A percentile compares a stretch with the other conserved stretches of the same genome.
Conservation (phyloP, 2,113 vertebrate genomes). For the Polyodon spathula region DNA sequence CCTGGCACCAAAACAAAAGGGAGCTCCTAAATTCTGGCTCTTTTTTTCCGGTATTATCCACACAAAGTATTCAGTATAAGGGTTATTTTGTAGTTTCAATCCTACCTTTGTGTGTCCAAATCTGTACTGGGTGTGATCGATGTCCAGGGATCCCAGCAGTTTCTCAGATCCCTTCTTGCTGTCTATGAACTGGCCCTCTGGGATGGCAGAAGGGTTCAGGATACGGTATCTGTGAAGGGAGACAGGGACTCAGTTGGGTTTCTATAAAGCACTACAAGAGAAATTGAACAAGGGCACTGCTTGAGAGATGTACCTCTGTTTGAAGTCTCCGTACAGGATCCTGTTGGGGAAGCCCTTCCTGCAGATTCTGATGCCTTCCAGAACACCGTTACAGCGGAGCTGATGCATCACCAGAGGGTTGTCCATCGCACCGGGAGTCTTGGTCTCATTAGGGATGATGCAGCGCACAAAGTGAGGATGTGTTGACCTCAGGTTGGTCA, state of each 20-base stretch:
- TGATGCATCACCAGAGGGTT: conserved; percentile 70
- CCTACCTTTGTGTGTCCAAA: conserved; percentile 75
- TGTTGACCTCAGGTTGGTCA: conserved; percentile 86
- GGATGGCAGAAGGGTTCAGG: conserved; percentile 80
- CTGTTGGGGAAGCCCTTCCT: conserved; percentile 75
- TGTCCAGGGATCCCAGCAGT: conserved; percentile 58
- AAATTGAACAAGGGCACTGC: not conserved
- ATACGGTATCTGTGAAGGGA: conserved; percentile 70
- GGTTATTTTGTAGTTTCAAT: not conserved
- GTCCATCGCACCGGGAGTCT: conserved; percentile 84
- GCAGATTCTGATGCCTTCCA: conserved; percentile 76
- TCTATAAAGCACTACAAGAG: not conserved
- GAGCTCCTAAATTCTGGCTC: conserved; percentile 27
- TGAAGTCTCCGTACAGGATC: conserved; percentile 65
- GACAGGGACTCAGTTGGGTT: conserved; percentile 3
- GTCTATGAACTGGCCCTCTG: conserved; percentile 85
- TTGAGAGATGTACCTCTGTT: conserved; percentile 57
- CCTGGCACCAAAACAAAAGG: not conserved
- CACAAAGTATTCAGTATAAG: too few relatives aligned
- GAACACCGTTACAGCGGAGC: conserved; percentile 70
- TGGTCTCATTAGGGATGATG: conserved; percentile 89
- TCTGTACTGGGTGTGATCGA: conserved; percentile 68
- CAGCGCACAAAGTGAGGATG: conserved; percentile 92
- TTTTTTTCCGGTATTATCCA: conserved; percentile 12
- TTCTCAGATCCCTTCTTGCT: conserved; percentile 79